Percentiles rank a stretch among this genome's conserved stretches.
Conservation (phyloP, 2,888 invertebrate genomes). For the Cantharis nigra region DNA sequence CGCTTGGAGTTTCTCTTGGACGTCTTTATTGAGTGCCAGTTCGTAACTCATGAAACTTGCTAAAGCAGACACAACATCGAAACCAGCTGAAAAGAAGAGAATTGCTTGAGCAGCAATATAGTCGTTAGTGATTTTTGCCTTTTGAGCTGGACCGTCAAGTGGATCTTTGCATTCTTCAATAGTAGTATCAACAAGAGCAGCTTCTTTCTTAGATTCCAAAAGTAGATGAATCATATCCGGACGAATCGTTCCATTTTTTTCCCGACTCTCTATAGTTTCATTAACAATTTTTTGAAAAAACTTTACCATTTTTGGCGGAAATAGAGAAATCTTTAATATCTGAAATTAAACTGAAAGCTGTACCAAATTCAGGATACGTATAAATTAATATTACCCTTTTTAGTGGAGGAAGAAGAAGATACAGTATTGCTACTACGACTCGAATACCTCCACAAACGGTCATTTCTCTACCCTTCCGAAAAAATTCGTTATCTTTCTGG, state of each 20-base stretch:
- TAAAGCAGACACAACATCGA: neutral
- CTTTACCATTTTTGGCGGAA: neutral
- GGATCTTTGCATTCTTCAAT: neutral
- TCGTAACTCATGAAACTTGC: slow-evolving; percentile 1
- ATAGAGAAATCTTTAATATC: slow-evolving; percentile 9
- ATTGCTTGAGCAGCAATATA: slow-evolving; percentile 8
- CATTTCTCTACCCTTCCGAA: slow-evolving; percentile 56
- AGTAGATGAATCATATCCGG: slow-evolving; percentile 25
- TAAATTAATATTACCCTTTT: neutral
- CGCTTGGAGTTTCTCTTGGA: neutral
- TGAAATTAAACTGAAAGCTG: neutral
- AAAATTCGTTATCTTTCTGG: slow-evolving; percentile 62
- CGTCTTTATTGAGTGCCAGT: neutral
- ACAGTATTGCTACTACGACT: neutral
- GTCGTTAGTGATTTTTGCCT: neutral
- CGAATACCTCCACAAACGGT: slow-evolving; percentile 47
- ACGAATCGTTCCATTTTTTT: slow-evolving; percentile 6
- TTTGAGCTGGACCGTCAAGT: neutral
- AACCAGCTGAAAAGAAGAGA: neutral
- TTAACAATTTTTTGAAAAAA: slow-evolving; percentile 35
- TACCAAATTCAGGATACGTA: neutral
- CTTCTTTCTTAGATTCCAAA: slow-evolving; percentile 23
- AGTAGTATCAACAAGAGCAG: neutral
- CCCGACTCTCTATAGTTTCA: slow-evolving; percentile 24
- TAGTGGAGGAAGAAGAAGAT: neutral